A percentile compares a stretch with the other conserved stretches of the same genome.
Evolutionary conservation across 2,113 vertebrate species (phyloP).

Genomic region (Brevimyrus niger): DNA sequence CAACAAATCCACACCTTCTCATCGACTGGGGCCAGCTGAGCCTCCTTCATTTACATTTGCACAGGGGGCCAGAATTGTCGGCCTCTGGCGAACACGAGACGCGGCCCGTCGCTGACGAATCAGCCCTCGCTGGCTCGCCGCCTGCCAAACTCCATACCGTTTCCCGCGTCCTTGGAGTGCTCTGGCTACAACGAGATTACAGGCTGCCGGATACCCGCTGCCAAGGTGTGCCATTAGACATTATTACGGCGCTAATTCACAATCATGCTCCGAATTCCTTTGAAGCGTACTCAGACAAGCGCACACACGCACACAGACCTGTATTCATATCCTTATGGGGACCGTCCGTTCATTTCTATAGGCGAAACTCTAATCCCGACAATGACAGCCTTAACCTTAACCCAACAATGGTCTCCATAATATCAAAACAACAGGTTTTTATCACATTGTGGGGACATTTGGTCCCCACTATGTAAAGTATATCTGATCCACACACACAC

Average conservation of each 20-base stretch:
- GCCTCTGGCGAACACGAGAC: slow-evolving; percentile 28
- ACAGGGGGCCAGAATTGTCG: neutral
- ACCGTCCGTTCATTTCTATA: too few relatives aligned
- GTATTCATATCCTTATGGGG: too few relatives aligned
- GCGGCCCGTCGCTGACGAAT: neutral
- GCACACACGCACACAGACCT: neutral
- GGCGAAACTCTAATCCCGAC: too few relatives aligned
- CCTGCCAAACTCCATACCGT: neutral
- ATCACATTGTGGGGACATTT: too few relatives aligned
- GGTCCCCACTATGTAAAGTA: too few relatives aligned
- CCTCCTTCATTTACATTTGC: neutral
- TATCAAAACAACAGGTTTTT: too few relatives aligned
- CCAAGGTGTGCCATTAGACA: neutral
- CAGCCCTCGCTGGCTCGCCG: neutral
- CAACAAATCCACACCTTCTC: neutral
- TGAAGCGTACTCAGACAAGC: neutral
- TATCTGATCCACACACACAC: neutral
- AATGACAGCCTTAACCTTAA: too few relatives aligned
- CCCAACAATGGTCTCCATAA: too few relatives aligned
- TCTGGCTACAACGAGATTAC: neutral
- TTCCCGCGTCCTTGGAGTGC: neutral
- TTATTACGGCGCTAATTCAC: neutral
- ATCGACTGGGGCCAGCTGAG: neutral
- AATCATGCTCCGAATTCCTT: neutral
- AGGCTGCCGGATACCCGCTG: neutral